phyloP scores from a whole-genome alignment of 1,140 invertebrate species.

The Drosophila lowei region DNA sequence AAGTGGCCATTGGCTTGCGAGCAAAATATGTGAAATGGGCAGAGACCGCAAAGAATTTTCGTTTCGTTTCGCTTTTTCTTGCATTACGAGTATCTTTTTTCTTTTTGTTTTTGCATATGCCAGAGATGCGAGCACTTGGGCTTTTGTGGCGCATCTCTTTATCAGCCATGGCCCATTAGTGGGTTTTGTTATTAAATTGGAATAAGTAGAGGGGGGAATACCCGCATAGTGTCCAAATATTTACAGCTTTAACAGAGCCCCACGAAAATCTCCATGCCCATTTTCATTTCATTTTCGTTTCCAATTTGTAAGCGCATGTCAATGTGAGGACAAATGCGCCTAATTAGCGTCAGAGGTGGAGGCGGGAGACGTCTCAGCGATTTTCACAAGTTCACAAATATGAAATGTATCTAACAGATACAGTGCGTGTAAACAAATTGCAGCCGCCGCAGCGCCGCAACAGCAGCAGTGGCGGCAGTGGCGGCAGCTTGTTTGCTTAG shows the following conservation, averaged over 20 bases:
- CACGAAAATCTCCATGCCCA: slow-evolving; percentile 55
- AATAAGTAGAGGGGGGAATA: not conserved
- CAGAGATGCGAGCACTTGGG: slow-evolving; percentile 37
- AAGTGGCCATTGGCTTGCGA: slow-evolving; percentile 72
- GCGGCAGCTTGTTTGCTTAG: slow-evolving; percentile 57
- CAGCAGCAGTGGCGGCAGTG: slow-evolving; percentile 2
- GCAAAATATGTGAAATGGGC: slow-evolving; percentile 68
- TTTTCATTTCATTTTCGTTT: slow-evolving; percentile 60
- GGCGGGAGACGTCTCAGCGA: slow-evolving; percentile 59
- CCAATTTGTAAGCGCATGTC: slow-evolving; percentile 69
- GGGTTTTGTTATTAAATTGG: slow-evolving; percentile 70
- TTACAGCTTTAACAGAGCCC: slow-evolving; percentile 47
- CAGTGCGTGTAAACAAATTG: slow-evolving; percentile 64
- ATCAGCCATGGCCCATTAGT: slow-evolving; percentile 75
- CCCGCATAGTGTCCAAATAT: slow-evolving; percentile 49
- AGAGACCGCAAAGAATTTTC: slow-evolving; percentile 43
- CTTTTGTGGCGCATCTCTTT: slow-evolving; percentile 54
- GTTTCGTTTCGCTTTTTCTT: slow-evolving; percentile 9
- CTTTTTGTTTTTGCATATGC: slow-evolving; percentile 53
- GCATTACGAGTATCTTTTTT: slow-evolving; percentile 2
- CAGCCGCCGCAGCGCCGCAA: slow-evolving; percentile 33
- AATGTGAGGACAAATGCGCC: slow-evolving; percentile 73
- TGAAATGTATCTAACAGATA: slow-evolving; percentile 74
- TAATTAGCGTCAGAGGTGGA: slow-evolving; percentile 54
- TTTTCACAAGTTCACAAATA: slow-evolving; percentile 80